Evolutionary conservation across 2,797 vertebrate genomes (phyloP), one percentile per base, ranked within the genome.

Genomic region (Trematomus bernacchii): DNA sequence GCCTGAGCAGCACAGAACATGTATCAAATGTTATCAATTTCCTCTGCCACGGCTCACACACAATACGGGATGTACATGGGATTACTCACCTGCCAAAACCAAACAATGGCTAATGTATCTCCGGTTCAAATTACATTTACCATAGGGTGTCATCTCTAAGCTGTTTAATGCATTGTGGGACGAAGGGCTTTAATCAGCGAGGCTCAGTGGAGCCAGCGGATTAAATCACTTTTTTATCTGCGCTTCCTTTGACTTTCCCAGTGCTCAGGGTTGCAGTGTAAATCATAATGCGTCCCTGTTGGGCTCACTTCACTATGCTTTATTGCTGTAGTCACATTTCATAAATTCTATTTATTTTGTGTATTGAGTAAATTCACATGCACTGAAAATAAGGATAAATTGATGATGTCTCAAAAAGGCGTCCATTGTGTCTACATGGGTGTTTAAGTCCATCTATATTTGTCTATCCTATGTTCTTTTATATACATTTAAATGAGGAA

Each of bases 151-250:
- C 92, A 89, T 92, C 84, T 91, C 86, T 92, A 91, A 92, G 91
- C 92, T 88, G 89, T 92, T 90, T 89, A 92, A 94, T 91, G 89
- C 91, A 92, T 92, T 92, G 91, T 91, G 87, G 90, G 89, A 91
- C 73, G 82, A 72, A 69, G 82, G 84, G 81, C 89, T 92, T 91
- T 94, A 93, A 93, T 93, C 91, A 92, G 92, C 74, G 6, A 72
- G 87, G 89, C 90, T 89, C 89, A 71, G 83, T 75, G 83, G 83
- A 91, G 91, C 88, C 85, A 19, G 78, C 68, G 91, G 92, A 94
- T 94, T 93, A 93, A 93, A 94, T 93, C 91, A 92, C 86, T 88
- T 92, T 93, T 91, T n/a, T n/a, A 93, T 94, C 92, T 90, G 85
- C 15, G 69, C 89, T 91, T 91, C 89, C 90, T 90, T 89, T 92